phyloP scores from a whole-genome alignment of 1,140 invertebrate genomes.

The Hyles euphorbiae region DNA sequence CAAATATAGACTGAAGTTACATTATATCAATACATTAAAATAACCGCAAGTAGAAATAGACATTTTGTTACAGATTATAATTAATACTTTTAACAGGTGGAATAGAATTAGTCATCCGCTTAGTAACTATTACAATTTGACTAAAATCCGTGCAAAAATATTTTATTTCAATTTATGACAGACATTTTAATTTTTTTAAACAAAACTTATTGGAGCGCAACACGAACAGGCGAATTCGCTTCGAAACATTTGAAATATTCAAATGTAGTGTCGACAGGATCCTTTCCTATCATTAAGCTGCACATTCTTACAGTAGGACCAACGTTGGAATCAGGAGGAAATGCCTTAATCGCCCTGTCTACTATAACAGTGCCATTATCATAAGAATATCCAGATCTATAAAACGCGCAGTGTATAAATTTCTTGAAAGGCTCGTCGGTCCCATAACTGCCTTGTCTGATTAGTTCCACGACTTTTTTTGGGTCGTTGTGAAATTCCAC shows the following conservation, averaged over 20 bases:
- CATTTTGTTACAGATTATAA: no score
- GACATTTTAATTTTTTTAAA: no score
- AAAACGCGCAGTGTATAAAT: neutral
- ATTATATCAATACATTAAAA: no score
- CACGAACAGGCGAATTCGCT: constrained; percentile 3
- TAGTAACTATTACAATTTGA: no score
- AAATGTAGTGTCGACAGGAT: constrained; percentile 5
- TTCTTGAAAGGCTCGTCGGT: constrained; percentile 8
- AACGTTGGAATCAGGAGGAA: constrained; percentile 1
- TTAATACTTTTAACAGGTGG: no score
- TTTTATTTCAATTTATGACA: no score
- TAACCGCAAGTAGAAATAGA: no score
- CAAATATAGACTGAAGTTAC: no score
- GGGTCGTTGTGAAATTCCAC: neutral
- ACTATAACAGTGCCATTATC: constrained; percentile 1
- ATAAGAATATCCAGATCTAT: neutral
- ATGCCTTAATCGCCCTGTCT: neutral
- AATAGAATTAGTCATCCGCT: no score
- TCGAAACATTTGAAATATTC: constrained; percentile 11
- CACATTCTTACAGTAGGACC: neutral
- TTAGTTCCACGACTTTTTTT: neutral
- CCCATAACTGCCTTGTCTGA: neutral
- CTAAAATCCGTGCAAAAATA: no score
- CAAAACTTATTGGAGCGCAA: neutral
- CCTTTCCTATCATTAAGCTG: neutral